Base-by-base conservation (phyloP, 2,113 vertebrate species). In the Ceyx cyanopectus region DNA sequence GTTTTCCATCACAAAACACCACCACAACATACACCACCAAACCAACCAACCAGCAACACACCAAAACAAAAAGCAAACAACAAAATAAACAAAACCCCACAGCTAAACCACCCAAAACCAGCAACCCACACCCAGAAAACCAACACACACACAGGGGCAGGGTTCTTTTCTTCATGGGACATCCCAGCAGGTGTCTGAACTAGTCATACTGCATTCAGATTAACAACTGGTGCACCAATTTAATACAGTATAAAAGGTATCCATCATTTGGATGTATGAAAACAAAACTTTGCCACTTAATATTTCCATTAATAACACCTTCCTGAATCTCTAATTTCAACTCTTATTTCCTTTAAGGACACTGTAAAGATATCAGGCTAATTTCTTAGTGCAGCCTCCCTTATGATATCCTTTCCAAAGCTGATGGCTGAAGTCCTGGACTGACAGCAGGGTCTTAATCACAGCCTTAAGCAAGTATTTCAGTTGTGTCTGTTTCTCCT, bases 371-470 rank as follows among this genome's bases (percentile, higher is more conserved):
- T 41, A 46, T 0, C 5, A 1, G 54, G 62, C 45, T 68, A 30
- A 90, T 88, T 94, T 86, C 30, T 81, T 66, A 77, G 68, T 93
- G 77, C 80, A 90, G 0, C 41, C 50, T 93, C 68, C 63, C 80
- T 45, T 80, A 21, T 12, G 19, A 85, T 73, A 69, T 20, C 41
- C 41, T 69, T 65, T 21, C 26, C 83, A 50, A 83, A 45, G 46
- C 34, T 62, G 32, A 27, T 29, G 22, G 46, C 37, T 56, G 6
- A 66, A 69, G 62, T 16, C 26, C 80, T 54, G 79, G 43, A 70
- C 60, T 89, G 92, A 94, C 91, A 96, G 92, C 95, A 89, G 91
- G 92, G 34, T 92, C 65, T 80, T 96, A 93, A 95, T 95, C 81
- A 93, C 75, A 89, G 92, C 95, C 95, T 93, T 89, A 69, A 91